Percentiles rank a stretch among this genome's conserved stretches.
phyloP scores from a whole-genome alignment of 92 coral and sea anemone species.

The Chrysogorgia sp. region DNA sequence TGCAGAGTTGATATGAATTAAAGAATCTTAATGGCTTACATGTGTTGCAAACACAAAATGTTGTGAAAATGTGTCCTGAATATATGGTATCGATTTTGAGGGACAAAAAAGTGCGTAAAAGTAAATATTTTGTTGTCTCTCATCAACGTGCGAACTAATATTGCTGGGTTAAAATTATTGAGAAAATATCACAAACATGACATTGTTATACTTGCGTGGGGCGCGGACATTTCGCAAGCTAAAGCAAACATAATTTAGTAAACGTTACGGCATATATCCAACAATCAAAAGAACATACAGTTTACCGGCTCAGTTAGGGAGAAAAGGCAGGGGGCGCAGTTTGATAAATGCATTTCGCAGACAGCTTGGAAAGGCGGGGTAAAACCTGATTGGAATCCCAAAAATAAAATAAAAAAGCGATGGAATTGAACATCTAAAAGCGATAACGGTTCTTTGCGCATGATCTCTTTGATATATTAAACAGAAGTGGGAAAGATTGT shows the following conservation, averaged over 20 bases:
- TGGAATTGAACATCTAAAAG: too few relatives aligned
- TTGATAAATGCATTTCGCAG: constrained; percentile 39
- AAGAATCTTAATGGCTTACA: background rate
- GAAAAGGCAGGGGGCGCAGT: constrained; percentile 47
- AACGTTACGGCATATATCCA: constrained; percentile 19
- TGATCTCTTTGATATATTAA: constrained; percentile 4
- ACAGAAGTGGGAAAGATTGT: background rate
- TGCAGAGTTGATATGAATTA: background rate
- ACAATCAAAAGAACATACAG: constrained; percentile 51
- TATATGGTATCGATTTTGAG: background rate
- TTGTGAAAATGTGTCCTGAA: background rate
- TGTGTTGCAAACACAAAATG: background rate
- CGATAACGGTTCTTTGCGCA: background rate
- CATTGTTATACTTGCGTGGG: background rate
- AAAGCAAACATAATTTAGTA: constrained; percentile 4
- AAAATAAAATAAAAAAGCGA: background rate
- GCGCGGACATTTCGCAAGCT: background rate
- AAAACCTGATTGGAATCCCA: background rate
- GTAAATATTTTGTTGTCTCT: background rate
- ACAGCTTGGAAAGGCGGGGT: constrained; percentile 1
- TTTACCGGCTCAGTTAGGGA: constrained; percentile 45
- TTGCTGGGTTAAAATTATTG: too few relatives aligned
- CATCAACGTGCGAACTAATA: background rate
- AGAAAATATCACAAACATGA: too few relatives aligned
- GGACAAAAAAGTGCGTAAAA: background rate